Conservation (phyloP, 2,888 invertebrate genomes). For the Lasioglossum zephyrum region DNA sequence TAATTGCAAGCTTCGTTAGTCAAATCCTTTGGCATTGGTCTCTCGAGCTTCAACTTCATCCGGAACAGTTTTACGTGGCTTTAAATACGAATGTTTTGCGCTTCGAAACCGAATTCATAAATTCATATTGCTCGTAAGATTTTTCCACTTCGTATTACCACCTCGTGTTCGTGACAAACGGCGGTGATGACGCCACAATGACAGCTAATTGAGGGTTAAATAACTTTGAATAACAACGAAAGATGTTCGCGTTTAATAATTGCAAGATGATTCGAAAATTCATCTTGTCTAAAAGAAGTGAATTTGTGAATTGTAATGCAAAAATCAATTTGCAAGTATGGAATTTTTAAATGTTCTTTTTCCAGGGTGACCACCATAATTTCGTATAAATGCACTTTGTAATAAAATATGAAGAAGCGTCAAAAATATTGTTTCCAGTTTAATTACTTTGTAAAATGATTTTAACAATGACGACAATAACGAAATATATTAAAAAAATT, state of each 20-base stretch:
- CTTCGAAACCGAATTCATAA: slow-evolving; percentile 23
- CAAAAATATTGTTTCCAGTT: not conserved
- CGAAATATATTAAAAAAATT: not conserved
- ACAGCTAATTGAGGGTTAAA: slow-evolving; percentile 17
- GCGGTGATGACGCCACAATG: not conserved
- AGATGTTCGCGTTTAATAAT: not conserved
- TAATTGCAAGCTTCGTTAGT: slow-evolving; percentile 40
- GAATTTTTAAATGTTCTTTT: not conserved
- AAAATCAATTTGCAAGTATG: no score
- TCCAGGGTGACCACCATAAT: not conserved
- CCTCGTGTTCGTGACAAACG: not conserved
- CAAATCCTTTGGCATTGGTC: not conserved
- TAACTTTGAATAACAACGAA: slow-evolving; percentile 13
- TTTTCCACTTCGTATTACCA: slow-evolving; percentile 8
- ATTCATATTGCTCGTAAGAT: slow-evolving; percentile 20
- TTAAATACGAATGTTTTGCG: slow-evolving; percentile 14
- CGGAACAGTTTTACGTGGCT: slow-evolving; percentile 22
- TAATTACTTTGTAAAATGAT: not conserved
- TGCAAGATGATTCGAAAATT: no score
- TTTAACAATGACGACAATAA: not conserved
- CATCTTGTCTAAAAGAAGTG: not conserved
- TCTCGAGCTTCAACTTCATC: slow-evolving; percentile 6
- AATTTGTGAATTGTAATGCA: not conserved
- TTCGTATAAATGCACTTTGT: not conserved
- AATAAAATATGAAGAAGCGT: not conserved